A percentile compares a stretch with the other conserved stretches of the same genome.
These are phyloP conservation scores for Pelosia muscerda DNA, from an alignment of 2,888 invertebrate species.

Conservation along the genomic window DNA sequence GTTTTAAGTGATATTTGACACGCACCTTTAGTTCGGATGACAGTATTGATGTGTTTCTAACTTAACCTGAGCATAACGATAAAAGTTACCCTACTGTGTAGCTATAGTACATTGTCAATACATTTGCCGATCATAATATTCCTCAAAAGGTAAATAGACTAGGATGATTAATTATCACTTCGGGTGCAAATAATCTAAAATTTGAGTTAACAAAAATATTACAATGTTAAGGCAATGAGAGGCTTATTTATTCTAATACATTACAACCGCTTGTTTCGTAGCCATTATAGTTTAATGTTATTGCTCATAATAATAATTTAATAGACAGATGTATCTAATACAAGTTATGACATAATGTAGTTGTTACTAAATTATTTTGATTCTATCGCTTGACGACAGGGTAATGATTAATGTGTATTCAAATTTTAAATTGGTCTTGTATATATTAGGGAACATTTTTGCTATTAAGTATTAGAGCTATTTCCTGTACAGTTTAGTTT, in stretches of 20 bases:
- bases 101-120: no score
- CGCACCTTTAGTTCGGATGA: no score
- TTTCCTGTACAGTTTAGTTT: background rate
- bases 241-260: background rate
- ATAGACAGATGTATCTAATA: constrained; percentile 47
- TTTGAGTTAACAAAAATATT: background rate
- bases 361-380: constrained; percentile 45
- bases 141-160: no score
- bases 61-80: no score
- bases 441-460: constrained; percentile 10
- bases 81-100: no score
- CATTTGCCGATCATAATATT: no score
- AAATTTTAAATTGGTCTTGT: constrained; percentile 16
- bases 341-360: constrained; percentile 37
- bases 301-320: constrained; percentile 23
- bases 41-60: no score
- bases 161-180: no score
- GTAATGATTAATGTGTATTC: constrained; percentile 36
- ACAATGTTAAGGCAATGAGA: background rate
- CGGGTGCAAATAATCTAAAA: background rate
- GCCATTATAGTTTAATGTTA: constrained; percentile 9
- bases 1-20: no score
- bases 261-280: constrained; percentile 6
- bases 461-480: background rate
- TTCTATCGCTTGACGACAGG: constrained; percentile 52